Evolutionary conservation across 2,797 vertebrate species (phyloP), one percentile per base, ranked within the genome.

Genomic region (Cirrhinus mrigala): DNA sequence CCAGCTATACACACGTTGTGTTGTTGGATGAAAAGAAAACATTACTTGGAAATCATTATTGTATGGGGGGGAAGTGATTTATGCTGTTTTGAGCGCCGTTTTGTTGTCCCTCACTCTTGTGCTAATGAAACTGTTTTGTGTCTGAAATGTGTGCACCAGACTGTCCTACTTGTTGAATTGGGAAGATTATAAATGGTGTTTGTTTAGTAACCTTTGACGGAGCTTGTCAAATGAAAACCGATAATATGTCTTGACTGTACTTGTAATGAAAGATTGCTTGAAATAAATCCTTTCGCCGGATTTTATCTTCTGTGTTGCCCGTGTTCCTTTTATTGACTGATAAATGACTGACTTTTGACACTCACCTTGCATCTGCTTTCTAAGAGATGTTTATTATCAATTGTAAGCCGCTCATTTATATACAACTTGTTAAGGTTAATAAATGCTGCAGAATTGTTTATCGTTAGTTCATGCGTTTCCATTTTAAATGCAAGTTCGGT

Each of bases 1-100:
- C 86, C 87, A 78, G 86, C 92, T 84, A 56, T 85, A 90, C 89
- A 69, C 76, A 50, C 83, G 46, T 79, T 84, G 74, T 40, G 73
- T 80, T 83, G 62, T 80, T 74, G 81, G 76, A 86, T 78, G 75
- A 83, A 83, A 83, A 83, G 78, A 70, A 85, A 56, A 40, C 54
- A 62, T 87, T 85, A 76, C 71, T 80, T 85, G 20, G 64, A 69
- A 78, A 60, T 69, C 46, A 46, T 77, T 79, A 73, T 76, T 86
- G 78, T 81, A 54, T 78, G 29, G 58, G 40, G 37, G 44, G 58
- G 70, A 78, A 83, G 75, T 85, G 83, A 85, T 85, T 62, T 79
- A 85, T 79, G 75, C 74, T 84, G 70, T 76, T 68, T 84, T 81
- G 78, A 73, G 66, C 70, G 52, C 60, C 52, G 50, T 75, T 75